Evolutionary conservation across 2,113 vertebrate genomes (phyloP).

Genomic region (Carollia perspicillata): DNA sequence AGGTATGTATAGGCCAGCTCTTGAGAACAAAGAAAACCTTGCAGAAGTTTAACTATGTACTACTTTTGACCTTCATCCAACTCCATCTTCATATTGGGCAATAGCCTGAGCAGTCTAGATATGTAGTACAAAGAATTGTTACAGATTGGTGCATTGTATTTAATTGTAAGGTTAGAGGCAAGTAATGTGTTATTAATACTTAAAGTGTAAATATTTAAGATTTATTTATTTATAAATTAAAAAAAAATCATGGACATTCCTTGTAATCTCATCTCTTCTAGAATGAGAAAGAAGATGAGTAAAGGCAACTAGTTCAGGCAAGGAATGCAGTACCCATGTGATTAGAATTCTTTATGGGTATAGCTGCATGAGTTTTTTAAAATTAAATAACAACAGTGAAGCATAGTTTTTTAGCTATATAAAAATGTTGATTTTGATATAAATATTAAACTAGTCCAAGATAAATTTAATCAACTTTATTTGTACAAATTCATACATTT

Average conservation of each 20-base stretch:
- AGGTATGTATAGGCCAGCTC: not conserved
- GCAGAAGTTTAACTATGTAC: not conserved
- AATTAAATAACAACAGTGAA: not conserved
- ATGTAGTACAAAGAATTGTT: not conserved
- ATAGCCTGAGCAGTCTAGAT: not conserved
- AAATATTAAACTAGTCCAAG: constrained; percentile 29
- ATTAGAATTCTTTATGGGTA: not conserved
- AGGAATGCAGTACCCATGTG: not conserved
- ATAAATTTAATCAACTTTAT: constrained; percentile 45
- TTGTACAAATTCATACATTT: constrained; percentile 38
- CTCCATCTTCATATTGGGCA: not conserved
- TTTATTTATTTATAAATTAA: not conserved
- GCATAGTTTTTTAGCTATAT: not conserved
- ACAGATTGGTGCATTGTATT: not conserved
- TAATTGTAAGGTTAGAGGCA: constrained; percentile 15
- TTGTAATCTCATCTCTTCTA: not conserved
- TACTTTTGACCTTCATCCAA: not conserved
- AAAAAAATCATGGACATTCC: not conserved
- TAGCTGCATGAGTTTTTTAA: not conserved
- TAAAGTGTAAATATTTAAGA: constrained; percentile 26
- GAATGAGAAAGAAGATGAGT: not conserved
- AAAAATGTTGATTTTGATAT: constrained; percentile 46
- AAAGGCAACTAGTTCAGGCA: not conserved
- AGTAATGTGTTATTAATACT: not conserved
- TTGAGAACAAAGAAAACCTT: not conserved